Conservation (phyloP, 2,888 invertebrate species). For the Danaus chrysippus region DNA sequence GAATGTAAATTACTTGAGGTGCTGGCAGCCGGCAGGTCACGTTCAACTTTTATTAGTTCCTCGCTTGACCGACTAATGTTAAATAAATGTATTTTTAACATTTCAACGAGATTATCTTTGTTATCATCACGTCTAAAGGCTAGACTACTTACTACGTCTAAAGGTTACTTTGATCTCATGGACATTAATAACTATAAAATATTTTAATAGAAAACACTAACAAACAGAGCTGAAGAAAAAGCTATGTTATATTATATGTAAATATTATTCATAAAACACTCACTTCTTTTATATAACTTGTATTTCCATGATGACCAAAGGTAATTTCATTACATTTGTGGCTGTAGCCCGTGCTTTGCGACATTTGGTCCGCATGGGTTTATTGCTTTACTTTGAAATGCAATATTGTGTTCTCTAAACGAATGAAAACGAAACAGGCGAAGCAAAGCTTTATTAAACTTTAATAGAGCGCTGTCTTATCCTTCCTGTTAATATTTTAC, state of each 20-base stretch:
- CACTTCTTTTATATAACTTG: neutral
- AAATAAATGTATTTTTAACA: conserved; percentile 8
- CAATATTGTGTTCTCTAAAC: conserved; percentile 1
- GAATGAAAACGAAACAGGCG: neutral
- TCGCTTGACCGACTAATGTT: conserved; percentile 19
- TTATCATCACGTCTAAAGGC: neutral
- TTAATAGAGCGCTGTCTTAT: neutral
- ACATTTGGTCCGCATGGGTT: conserved; percentile 3
- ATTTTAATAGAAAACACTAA: no score
- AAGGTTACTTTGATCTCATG: no score
- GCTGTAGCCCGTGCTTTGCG: conserved; percentile 7
- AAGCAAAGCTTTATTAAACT: neutral
- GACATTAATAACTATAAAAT: no score
- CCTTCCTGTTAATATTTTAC: neutral
- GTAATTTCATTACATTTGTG: conserved; percentile 12
- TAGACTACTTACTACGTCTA: neutral
- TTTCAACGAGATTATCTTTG: conserved; percentile 2
- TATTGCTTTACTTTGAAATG: conserved; percentile 7
- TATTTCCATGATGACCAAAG: neutral
- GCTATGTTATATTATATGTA: no score
- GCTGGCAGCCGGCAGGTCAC: conserved; percentile 38
- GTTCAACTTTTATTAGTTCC: conserved; percentile 53
- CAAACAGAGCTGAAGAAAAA: no score
- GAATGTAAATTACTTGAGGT: conserved; percentile 41
- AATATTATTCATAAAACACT: no score